phyloP scores from a whole-genome alignment of 2,113 vertebrate species.

The Mesocricetus auratus region DNA sequence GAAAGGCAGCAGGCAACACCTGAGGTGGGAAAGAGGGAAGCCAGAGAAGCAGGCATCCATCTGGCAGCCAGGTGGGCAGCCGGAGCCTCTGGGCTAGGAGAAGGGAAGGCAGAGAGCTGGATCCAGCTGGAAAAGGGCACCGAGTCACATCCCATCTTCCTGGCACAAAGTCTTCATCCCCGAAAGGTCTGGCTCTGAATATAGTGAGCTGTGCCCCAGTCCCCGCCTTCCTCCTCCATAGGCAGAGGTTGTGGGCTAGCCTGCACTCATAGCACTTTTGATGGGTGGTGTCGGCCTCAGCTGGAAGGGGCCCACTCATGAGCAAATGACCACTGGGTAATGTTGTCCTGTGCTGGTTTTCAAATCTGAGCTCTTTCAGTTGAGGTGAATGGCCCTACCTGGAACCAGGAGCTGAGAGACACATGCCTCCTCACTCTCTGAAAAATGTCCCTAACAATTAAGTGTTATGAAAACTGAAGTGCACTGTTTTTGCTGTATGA shows the following conservation, averaged over 20 bases:
- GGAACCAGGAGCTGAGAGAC: background rate
- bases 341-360: background rate
- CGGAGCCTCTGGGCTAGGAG: background rate
- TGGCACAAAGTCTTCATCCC: background rate
- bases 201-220: background rate
- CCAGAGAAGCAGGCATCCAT: constrained; percentile 28
- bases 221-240: background rate
- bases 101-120: constrained; percentile 7
- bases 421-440: background rate
- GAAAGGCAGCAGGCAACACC: background rate
- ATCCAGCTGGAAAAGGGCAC: background rate
- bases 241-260: background rate
- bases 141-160: background rate
- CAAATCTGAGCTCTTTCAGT: constrained; percentile 25
- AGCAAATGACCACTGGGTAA: background rate
- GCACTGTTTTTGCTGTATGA: background rate
- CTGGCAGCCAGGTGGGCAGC: constrained; percentile 50
- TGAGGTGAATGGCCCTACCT: background rate
- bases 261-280: background rate
- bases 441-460: background rate
- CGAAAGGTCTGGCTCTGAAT: background rate
- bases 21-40: background rate
- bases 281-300: background rate
- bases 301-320: background rate
- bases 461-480: background rate